Percentiles rank a stretch among this genome's conserved stretches.
phyloP scores from a whole-genome alignment of 2,888 invertebrate genomes.

The Melieria crassipennis region DNA sequence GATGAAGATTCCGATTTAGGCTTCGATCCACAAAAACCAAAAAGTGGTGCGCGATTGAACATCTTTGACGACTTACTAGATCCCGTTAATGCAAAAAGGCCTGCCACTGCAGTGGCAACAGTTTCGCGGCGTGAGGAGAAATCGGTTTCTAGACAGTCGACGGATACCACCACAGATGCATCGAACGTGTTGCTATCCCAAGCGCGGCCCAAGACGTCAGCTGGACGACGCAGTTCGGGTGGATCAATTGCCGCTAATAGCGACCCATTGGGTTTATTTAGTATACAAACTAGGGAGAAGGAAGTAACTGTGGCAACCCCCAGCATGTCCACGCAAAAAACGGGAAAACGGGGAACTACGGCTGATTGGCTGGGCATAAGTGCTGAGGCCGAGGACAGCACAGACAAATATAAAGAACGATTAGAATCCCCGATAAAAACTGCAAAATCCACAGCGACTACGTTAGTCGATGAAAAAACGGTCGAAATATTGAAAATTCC shows the following conservation, averaged over 20 bases:
- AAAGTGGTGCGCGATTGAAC: constrained; percentile 49
- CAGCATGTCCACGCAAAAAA: constrained; percentile 53
- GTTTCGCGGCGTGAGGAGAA: constrained; percentile 42
- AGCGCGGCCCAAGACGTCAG: constrained; percentile 58
- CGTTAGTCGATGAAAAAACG: constrained; percentile 28
- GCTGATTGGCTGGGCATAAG: constrained; percentile 64
- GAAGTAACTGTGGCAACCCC: constrained; percentile 43
- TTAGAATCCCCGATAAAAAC: constrained; percentile 40
- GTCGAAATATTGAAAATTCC: constrained; percentile 44
- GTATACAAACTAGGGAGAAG: constrained; percentile 43
- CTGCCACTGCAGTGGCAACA: constrained; percentile 45
- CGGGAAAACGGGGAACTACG: constrained; percentile 52
- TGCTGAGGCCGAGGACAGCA: constrained; percentile 44
- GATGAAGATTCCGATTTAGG: constrained; percentile 62
- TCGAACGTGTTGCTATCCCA: constrained; percentile 50
- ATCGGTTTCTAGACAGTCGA: constrained; percentile 61
- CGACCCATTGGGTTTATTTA: constrained; percentile 55
- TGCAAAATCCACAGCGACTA: neutral
- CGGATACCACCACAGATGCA: constrained; percentile 63
- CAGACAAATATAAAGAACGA: constrained; percentile 33
- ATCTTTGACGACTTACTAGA: constrained; percentile 61
- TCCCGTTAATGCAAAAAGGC: constrained; percentile 46
- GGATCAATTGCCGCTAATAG: constrained; percentile 49
- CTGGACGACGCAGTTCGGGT: constrained; percentile 58
- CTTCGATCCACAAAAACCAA: constrained; percentile 65